phyloP scores from a whole-genome alignment of 2,888 invertebrate species.

The Ochropacha duplaris region DNA sequence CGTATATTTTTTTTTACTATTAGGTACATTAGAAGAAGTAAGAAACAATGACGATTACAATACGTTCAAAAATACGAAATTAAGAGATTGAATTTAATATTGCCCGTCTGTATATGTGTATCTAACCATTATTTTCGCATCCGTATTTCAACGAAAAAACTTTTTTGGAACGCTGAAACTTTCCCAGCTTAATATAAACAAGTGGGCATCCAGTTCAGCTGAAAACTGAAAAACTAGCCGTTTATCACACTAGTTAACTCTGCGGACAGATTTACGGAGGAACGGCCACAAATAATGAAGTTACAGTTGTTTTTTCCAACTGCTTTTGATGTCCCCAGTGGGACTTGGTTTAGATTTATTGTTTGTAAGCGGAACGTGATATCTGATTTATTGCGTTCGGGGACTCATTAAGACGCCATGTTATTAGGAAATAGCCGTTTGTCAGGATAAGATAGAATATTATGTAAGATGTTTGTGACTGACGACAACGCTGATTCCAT shows the following conservation, averaged over 20 bases:
- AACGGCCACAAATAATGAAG: slow-evolving; percentile 29
- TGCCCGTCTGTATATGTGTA: too few relatives aligned
- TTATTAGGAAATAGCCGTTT: background rate
- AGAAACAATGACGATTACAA: too few relatives aligned
- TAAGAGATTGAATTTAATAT: too few relatives aligned
- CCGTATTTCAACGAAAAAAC: background rate
- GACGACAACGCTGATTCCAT: too few relatives aligned
- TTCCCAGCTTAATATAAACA: slow-evolving; percentile 7
- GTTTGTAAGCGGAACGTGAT: background rate
- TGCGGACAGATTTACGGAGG: slow-evolving; percentile 30
- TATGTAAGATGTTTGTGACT: background rate
- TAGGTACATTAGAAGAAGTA: too few relatives aligned
- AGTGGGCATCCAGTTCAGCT: slow-evolving; percentile 5
- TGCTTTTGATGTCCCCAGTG: background rate
- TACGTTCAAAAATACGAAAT: too few relatives aligned
- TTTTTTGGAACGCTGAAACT: slow-evolving; percentile 1
- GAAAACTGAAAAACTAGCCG: slow-evolving; percentile 14
- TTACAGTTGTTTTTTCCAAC: background rate
- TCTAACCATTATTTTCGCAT: background rate
- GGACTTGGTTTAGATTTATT: background rate
- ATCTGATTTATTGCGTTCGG: background rate
- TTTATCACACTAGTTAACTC: slow-evolving; percentile 25
- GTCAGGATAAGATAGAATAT: background rate
- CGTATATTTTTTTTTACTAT: too few relatives aligned
- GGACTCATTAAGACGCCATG: background rate